These are phyloP conservation scores for Carapus acus DNA, from an alignment of 2,797 vertebrate genomes.

Conservation along the genomic window DNA sequence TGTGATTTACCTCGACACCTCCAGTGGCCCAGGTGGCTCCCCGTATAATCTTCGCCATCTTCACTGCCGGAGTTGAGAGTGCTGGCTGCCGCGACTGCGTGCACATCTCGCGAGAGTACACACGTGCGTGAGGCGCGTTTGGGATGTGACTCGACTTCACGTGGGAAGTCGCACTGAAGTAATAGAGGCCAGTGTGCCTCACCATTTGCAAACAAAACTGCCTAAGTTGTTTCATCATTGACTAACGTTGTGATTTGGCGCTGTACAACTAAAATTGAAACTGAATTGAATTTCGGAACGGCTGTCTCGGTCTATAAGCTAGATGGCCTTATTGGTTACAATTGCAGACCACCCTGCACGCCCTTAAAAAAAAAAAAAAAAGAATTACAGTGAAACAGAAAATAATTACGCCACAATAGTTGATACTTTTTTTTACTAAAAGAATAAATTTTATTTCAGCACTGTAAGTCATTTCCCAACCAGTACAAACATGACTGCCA, in stretches of 20 bases:
- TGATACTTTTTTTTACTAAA: constrained; percentile 81
- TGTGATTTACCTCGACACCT: not conserved
- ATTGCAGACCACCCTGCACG: too few relatives aligned
- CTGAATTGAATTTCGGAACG: too few relatives aligned
- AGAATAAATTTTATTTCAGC: constrained; percentile 98
- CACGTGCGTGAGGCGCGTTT: not conserved
- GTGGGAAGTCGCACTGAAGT: too few relatives aligned
- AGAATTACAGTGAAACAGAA: not conserved
- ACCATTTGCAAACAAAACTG: too few relatives aligned
- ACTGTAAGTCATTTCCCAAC: constrained; percentile 95
- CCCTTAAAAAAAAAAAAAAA: too few relatives aligned
- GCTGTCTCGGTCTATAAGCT: too few relatives aligned
- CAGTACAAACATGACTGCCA: constrained; percentile 85
- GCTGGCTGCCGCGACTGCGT: constrained; percentile 1
- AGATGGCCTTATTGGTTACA: too few relatives aligned
- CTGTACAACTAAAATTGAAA: too few relatives aligned
- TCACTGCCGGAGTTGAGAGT: constrained; percentile 21
- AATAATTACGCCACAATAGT: constrained; percentile 23
- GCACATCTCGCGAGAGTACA: constrained; percentile 45
- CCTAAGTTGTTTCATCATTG: too few relatives aligned
- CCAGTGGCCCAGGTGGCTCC: constrained; percentile 17
- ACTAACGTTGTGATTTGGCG: too few relatives aligned
- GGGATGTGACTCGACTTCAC: constrained; percentile 23
- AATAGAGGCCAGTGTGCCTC: too few relatives aligned
- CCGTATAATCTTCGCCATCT: constrained; percentile 36